Base-by-base conservation (phyloP, 1,140 invertebrate species). In the Habropoda laboriosa region DNA sequence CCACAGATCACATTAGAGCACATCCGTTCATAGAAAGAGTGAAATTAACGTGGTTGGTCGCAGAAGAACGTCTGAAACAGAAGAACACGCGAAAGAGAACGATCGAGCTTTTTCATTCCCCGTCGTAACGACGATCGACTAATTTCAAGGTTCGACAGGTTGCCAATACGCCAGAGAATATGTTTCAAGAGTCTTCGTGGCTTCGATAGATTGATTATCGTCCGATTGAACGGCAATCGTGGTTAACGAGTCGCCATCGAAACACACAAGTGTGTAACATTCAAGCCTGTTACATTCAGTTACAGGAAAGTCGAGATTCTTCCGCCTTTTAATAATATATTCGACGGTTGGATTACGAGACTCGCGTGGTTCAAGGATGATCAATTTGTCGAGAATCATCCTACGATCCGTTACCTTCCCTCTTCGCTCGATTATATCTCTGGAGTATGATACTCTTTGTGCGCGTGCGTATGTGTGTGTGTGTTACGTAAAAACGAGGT, bases 321-420 rank as follows among this genome's bases (percentile, higher is more conserved):
- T 57, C 24, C n/a, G 35, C 35, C 2, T 8, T n/a, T 47, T 68
- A 68, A 60, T 70, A 60, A 60, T 45, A 60, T 10, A 60, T 60
- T 77, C 75, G 24, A 35, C 75, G n/a, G 51, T 42, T 70, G 21
- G 12, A 24, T 66, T 32, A 42, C 21, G 61, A 55, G 35, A 16
- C 27, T 10, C 21, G 27, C 27, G 21, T 21, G 60, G 73, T 63
- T 76, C 73, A 42, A 30, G 47, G 73, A 76, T 67, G 38, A 55
- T 76, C 73, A 67, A 67, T 76, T 67, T 76, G 40, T 76, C 61
- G 61, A 66, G 47, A 66, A 55, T 27, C 63, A 63, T 74, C n/a
- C 32, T 40, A n/a, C 45, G 47, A 63, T 63, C 45, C 60, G 73
- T 55, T 64, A 66, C 51, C 35, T 51, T 35, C 71, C 38, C n/a